Evolutionary conservation across 2,888 invertebrate species (phyloP).

Genomic region (Agrochola lychnidis): DNA sequence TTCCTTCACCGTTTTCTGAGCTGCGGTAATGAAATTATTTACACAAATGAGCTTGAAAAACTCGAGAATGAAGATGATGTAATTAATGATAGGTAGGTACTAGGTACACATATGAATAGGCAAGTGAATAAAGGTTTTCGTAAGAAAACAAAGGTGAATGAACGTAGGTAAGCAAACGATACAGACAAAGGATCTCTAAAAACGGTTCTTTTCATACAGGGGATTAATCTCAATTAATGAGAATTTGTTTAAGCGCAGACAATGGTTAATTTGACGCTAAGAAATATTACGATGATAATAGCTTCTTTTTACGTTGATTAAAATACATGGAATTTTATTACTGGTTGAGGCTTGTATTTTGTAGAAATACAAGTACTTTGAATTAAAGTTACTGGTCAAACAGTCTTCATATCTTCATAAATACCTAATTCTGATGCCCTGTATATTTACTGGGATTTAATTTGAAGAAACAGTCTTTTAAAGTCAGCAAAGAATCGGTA

Average conservation of each 20-base stretch:
- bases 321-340: slow-evolving; percentile 43
- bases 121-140: background rate
- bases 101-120: background rate
- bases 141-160: slow-evolving; percentile 17
- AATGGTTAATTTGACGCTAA: slow-evolving; percentile 59
- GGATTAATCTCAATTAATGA: slow-evolving; percentile 61
- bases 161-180: slow-evolving; percentile 3
- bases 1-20: too few species aligned
- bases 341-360: slow-evolving; percentile 1
- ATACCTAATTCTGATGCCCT: background rate
- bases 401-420: background rate
- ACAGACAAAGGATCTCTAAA: slow-evolving; percentile 40
- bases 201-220: slow-evolving; percentile 38
- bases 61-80: background rate
- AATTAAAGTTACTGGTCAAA: background rate
- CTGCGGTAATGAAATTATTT: too few species aligned
- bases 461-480: background rate
- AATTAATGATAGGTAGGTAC: background rate
- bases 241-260: slow-evolving; percentile 60
- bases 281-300: slow-evolving; percentile 30
- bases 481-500: background rate
- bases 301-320: slow-evolving; percentile 25
- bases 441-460: accelerated
- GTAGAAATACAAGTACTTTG: slow-evolving; percentile 4
- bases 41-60: background rate